Evolutionary conservation across 2,797 vertebrate genomes (phyloP).

Genomic region (Tangara arthus): DNA sequence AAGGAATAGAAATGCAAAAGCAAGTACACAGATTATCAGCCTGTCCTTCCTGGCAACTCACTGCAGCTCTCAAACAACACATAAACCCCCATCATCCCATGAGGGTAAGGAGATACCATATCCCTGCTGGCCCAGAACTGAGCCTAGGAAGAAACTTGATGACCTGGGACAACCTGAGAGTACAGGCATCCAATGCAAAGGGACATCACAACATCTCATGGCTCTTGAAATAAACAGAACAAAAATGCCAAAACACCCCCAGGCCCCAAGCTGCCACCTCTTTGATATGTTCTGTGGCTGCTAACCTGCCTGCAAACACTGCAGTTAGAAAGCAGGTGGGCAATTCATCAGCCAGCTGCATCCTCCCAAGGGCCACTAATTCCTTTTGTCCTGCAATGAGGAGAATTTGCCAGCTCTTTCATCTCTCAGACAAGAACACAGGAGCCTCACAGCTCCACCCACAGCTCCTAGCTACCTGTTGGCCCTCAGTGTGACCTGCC

Average conservation of each 20-base stretch:
- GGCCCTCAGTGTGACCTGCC: not conserved
- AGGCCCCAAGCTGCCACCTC: rapidly evolving
- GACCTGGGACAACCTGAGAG: not conserved
- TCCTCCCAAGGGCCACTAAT: not conserved
- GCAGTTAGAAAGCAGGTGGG: not conserved
- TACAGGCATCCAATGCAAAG: not conserved
- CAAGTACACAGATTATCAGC: not conserved
- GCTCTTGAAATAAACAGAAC: not conserved
- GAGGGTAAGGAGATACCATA: not conserved
- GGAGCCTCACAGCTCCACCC: not conserved
- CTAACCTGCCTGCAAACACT: not conserved
- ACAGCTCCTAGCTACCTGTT: not conserved
- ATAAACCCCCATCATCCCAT: rapidly evolving
- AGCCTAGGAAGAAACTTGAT: not conserved
- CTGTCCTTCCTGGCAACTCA: not conserved
- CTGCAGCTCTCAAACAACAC: not conserved
- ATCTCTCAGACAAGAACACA: not conserved
- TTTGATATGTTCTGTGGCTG: not conserved
- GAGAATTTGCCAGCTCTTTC: not conserved
- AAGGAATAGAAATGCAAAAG: not conserved
- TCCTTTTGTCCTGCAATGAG: not conserved
- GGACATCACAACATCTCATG: not conserved
- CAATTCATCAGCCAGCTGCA: not conserved
- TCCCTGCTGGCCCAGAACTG: not conserved
- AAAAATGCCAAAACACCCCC: not conserved